Base-by-base conservation (phyloP, 2,113 vertebrate species). In the Thryonomys swinderianus region DNA sequence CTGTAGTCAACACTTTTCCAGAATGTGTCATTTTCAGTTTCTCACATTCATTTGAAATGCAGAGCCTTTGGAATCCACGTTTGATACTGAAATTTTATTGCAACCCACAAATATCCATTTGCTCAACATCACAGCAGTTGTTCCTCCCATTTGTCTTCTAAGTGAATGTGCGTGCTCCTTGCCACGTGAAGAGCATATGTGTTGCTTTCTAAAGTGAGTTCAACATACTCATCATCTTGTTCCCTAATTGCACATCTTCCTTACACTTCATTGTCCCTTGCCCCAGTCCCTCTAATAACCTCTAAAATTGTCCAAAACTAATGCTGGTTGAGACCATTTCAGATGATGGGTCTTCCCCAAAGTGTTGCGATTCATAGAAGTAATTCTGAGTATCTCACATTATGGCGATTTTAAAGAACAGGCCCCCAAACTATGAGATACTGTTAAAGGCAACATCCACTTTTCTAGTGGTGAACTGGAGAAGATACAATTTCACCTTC, bases 171-270 rank as follows among this genome's bases (percentile, higher is more conserved):
- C n/a, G 1, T 53, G 5, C 6, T 51, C 32, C 55, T 71, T 9
- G 53, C 34, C 23, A 55, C 0, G 10, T 73, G 30, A 57, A 37
- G 27, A 30, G 7, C 55, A 37, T 23, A 37, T 0, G 5, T 53
- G 71, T 67, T 79, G 40, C 84, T 83, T 91, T 91, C 66, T 83
- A 71, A 95, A 93, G 79, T 67, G n/a, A 55, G 30, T 81, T 97
- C 91, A 34, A 91, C 83, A 37, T 85, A 83, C 30, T 85, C 16
- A n/a, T 66, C 34, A 25, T 79, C 69, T 21, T 48, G 71, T 94
- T 16, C 10, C 48, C 27, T 34, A 69, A 2, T 61, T 48, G 27
- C 37, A 62, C 42, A 42, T 57, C 27, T 62, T 12, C 51, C 10
- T 62, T 85, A 51, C 79, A 40, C 76, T 40, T 53, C 34, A 40